Evolutionary conservation across 2,888 invertebrate species (phyloP).

Genomic region (Limenitis camilla): DNA sequence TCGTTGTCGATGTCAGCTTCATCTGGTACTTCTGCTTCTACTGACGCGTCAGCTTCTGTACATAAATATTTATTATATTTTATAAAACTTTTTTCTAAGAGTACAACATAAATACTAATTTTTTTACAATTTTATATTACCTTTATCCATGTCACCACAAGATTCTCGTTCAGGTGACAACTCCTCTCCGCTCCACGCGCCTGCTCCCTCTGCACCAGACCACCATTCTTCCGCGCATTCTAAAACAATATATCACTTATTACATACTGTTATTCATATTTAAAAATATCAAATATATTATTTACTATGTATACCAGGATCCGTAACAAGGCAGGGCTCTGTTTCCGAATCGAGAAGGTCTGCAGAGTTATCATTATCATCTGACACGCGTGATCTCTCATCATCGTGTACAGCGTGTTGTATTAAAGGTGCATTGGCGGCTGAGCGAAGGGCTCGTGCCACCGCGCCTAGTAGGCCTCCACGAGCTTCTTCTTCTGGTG

Average conservation of each 20-base stretch:
- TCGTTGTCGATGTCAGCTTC: conserved; percentile 11
- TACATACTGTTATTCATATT: neutral
- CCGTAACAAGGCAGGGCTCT: conserved; percentile 87
- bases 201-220: conserved; percentile 63
- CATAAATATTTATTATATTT: neutral
- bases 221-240: conserved; percentile 67
- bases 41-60: conserved; percentile 4
- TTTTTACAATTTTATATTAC: conserved; percentile 24
- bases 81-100: neutral
- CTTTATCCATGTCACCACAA: conserved; percentile 51
- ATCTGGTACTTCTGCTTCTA: neutral
- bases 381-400: conserved; percentile 54
- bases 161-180: conserved; percentile 65
- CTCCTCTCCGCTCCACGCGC: conserved; percentile 67
- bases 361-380: conserved; percentile 82
- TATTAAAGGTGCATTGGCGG: conserved; percentile 27
- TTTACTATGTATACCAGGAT: conserved; percentile 68
- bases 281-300: neutral
- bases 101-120: neutral
- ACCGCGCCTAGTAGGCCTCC: conserved; percentile 80
- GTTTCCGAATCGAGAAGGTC: conserved; percentile 88
- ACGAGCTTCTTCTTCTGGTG: conserved; percentile 71
- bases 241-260: conserved; percentile 19
- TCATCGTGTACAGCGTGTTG: conserved; percentile 35
- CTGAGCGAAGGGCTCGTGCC: conserved; percentile 74